A percentile compares a stretch with the other conserved stretches of the same genome.
Conservation (phyloP, 2,113 vertebrate species). For the Synodontis membranacea region DNA sequence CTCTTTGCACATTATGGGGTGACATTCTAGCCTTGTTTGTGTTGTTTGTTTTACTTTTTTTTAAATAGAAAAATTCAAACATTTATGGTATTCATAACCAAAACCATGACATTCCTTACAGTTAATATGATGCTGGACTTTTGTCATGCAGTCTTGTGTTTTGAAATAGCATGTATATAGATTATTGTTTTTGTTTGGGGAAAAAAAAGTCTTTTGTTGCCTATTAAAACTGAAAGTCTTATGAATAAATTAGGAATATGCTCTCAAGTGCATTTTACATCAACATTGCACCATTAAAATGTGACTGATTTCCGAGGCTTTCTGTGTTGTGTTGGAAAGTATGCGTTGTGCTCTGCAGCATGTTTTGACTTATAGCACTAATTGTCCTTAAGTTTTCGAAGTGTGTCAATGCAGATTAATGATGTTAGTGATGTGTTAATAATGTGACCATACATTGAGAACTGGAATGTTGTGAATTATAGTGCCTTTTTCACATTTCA, state of each 20-base stretch:
- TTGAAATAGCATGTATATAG: slow-evolving; percentile 28
- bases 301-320: slow-evolving; percentile 25
- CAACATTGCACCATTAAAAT: slow-evolving; percentile 3
- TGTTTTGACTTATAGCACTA: slow-evolving; percentile 36
- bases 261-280: slow-evolving; percentile 25
- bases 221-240: slow-evolving; percentile 10
- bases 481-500: slow-evolving; percentile 80
- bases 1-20: slow-evolving; percentile 13
- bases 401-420: slow-evolving; percentile 16
- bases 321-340: not conserved
- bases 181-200: slow-evolving; percentile 33
- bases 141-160: slow-evolving; percentile 20
- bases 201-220: slow-evolving; percentile 13
- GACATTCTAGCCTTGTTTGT: not conserved
- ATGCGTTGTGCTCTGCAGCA: slow-evolving; percentile 59
- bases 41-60: slow-evolving; percentile 20
- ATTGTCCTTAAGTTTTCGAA: slow-evolving; percentile 5
- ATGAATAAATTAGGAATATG: not conserved
- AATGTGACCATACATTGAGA: slow-evolving; percentile 50
- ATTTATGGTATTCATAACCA: slow-evolving; percentile 1
- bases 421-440: slow-evolving; percentile 55
- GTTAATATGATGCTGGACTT: slow-evolving; percentile 39
- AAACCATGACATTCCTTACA: slow-evolving; percentile 39
- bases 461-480: slow-evolving; percentile 76
- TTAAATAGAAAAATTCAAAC: not conserved